Base-by-base conservation (phyloP, 2,888 invertebrate genomes). In the Dryobotodes eremita region DNA sequence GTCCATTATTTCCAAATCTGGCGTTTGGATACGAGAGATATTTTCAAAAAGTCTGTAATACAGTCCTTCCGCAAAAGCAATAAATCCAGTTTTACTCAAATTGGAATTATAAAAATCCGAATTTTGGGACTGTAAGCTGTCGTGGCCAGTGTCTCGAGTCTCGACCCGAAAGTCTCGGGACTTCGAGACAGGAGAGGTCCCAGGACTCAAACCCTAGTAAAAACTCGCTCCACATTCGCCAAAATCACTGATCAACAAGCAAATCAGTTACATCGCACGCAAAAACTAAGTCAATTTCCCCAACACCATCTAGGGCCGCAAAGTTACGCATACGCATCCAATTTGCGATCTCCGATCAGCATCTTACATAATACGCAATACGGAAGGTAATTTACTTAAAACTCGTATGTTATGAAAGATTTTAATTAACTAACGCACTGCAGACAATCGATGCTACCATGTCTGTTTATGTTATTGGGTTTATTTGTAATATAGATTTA, bases 321-420 rank as follows among this genome's bases (percentile, higher is more conserved):
- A 66, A 80, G 81, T 88, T 82, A 73, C 77, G 83, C 80, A 77
- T 85, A 86, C 80, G 75, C 80, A 82, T 82, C 76, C 79, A 86
- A 86, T 88, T 84, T 86, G 71, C 85, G 66, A 85, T 85, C 79
- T 55, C 65, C 86, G 80, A 89, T 86, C 77, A 81, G 71, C 77
- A 79, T 79, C 65, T 80, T 89, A 82, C 82, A 75, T 87, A 89
- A 88, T 53, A 74, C 72, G 86, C 65, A 80, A 78, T 77, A 83
- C 84, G 89, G 85, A 89, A 89, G 80, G 80, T 75, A 86, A 68
- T 80, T 79, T 82, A 84, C 72, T 75, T 80, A 79, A 78, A 73
- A 73, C 73, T 55, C 55, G 82, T 83, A 79, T 83, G 88, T 84
- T 84, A 86, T 82, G 86, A 82, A 87, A 82, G 53, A 77, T 76